Evolutionary conservation across 2,888 invertebrate genomes (phyloP), one percentile per base, ranked within the genome.

Genomic region (Colletes collaris): DNA sequence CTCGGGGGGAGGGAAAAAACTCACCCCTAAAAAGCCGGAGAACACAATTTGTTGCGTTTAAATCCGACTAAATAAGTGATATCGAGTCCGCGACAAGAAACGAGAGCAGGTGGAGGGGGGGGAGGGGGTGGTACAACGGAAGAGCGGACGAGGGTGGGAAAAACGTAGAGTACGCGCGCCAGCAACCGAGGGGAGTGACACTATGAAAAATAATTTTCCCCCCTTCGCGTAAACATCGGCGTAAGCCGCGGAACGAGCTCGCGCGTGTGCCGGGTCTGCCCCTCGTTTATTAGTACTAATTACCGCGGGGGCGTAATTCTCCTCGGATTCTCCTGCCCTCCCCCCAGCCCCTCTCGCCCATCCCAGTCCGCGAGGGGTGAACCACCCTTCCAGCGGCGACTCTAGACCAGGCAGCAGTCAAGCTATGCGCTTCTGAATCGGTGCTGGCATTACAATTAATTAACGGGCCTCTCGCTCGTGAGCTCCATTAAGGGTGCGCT

Each of bases 231-330:
- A 84, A 84, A 83, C 72, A 76, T 78, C 68, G 64, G 72, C 37
- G 69, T 64, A 64, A 68, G 70, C 68, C 70, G 72, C 73, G 76
- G 68, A 77, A 69, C 65, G 70, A 62, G 70, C 58, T 75, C 46
- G 70, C 79, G 79, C 82, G 75, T 74, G 68, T 74, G 55, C 56
- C 78, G 62, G 50, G 35, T 72, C 77, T 76, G 69, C 70, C 71
- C 81, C 84, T 87, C 85, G 88, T 88, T 88, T 88, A 89, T 88
- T 86, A 86, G 85, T 82, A 82, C 86, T 88, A 88, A 89, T 89
- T 88, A 89, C 82, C 79, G 80, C 78, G 84, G 76, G 81, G 70
- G 74, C 81, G 80, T 78, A 81, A 85, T 83, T 85, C 79, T 74
- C 76, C 74, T 19, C 64, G 67, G 72, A 70, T 77, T 46, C 75